Percentiles rank a stretch among this genome's conserved stretches.
Conservation (phyloP, 2,113 vertebrate species). For the Zootoca vivipara region DNA sequence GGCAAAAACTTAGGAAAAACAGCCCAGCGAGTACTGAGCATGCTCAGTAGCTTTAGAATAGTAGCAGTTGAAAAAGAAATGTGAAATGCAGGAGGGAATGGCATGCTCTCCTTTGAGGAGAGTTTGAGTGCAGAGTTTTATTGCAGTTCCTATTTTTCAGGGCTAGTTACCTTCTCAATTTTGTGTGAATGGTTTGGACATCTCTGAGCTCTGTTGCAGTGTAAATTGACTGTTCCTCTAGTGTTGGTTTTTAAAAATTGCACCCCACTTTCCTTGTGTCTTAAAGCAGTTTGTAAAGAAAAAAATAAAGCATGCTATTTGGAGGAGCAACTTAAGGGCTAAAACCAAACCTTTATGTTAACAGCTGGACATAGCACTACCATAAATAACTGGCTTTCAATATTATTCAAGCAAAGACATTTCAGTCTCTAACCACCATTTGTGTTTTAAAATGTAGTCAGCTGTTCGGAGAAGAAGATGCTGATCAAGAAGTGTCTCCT, state of each 20-base stretch:
- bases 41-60: background rate
- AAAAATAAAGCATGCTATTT: too few species aligned
- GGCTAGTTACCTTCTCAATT: background rate
- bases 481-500: conserved; percentile 97
- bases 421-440: conserved; percentile 17
- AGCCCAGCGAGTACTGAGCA: background rate
- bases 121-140: too few species aligned
- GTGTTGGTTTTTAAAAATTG: background rate
- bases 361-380: background rate
- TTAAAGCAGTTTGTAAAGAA: too few species aligned
- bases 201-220: background rate
- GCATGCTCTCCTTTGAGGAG: background rate
- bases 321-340: background rate
- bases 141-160: background rate
- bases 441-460: conserved; percentile 80
- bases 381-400: background rate
- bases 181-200: background rate
- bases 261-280: background rate
- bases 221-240: background rate
- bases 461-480: conserved; percentile 97
- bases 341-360: background rate
- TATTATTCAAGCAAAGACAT: background rate
- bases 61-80: background rate
- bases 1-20: background rate
- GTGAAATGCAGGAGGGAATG: background rate